Conservation (phyloP, 2,113 vertebrate species). For the Tragelaphus imberbis region DNA sequence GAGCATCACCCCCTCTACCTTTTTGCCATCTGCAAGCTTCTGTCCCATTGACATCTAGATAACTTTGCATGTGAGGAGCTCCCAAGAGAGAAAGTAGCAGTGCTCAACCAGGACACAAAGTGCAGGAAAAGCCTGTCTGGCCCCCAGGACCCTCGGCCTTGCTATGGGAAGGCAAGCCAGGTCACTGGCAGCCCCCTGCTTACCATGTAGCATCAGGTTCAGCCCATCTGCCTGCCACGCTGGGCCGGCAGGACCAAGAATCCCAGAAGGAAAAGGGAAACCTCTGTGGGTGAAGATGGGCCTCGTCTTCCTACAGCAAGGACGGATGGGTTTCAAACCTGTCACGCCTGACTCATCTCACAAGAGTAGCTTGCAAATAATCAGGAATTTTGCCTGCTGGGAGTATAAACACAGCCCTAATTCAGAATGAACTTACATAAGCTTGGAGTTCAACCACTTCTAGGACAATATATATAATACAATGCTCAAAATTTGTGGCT, state of each 20-base stretch:
- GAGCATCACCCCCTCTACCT: not conserved
- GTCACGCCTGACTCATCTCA: rapidly evolving
- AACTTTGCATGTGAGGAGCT: not conserved
- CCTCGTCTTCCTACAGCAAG: not conserved
- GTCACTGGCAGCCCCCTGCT: not conserved
- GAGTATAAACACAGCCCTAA: not conserved
- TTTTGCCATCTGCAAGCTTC: not conserved
- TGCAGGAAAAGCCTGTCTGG: not conserved
- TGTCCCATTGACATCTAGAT: not conserved
- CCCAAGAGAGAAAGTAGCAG: not conserved
- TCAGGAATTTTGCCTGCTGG: not conserved
- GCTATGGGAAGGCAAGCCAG: not conserved
- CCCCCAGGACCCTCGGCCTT: not conserved
- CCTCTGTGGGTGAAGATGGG: not conserved
- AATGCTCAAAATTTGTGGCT: not conserved
- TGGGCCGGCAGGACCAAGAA: not conserved
- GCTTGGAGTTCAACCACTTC: not conserved
- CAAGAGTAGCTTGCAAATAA: not conserved
- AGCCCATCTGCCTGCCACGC: not conserved
- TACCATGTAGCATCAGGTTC: not conserved
- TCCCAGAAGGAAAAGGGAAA: not conserved
- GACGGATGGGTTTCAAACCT: too few species aligned
- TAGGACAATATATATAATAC: not conserved
- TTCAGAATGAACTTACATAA: not conserved
- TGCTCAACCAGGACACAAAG: too few species aligned